Base-by-base conservation (phyloP, 2,797 vertebrate genomes). In the Trematomus bernacchii region DNA sequence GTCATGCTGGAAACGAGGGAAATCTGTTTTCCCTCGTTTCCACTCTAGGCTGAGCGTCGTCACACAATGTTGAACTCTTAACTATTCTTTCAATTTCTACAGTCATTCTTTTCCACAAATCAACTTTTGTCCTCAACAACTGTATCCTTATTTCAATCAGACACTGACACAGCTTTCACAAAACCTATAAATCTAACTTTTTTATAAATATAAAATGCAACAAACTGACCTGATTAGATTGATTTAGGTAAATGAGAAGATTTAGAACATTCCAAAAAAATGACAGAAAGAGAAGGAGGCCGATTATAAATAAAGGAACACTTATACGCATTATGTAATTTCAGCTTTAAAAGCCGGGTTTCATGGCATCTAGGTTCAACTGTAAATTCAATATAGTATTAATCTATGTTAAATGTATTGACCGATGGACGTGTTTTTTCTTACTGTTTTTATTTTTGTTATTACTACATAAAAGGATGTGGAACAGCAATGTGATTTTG, bases 401-500 rank as follows among this genome's bases (percentile, higher is more conserved):
- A 5, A 54, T 50, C 42, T 54, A 16, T 10, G 10, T 46, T 60
- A 3, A 59, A 65, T 21, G 10, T 9, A 76, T 58, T 58, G 15
- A 51, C 0, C 5, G 14, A 23, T 50, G 48, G 15, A 4, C 10
- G 11, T 19, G 21, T 21, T 19, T 3, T 33, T 61, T 64, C 44
- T 6, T 4, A 37, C 33, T 37, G 2, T 18, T 19, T 43, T 11
- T 10, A n/a, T 42, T 65, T 60, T 19, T 63, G 52, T 40, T 37
- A 37, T 43, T 15, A 37, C 23, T 3, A 10, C 70, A 53, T 46
- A 15, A 60, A 46, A 51, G 48, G 0, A 48, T 3, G 19, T 40
- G 9, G 72, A 59, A 65, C 53, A 83, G 67, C 33, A 66, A 66
- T 50, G 50, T 33, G 3, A 21, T 30, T 74, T 62, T 42, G 3